These are phyloP conservation scores for Nothura maculosa DNA, from an alignment of 2,797 vertebrate genomes.

Conservation along the genomic window DNA sequence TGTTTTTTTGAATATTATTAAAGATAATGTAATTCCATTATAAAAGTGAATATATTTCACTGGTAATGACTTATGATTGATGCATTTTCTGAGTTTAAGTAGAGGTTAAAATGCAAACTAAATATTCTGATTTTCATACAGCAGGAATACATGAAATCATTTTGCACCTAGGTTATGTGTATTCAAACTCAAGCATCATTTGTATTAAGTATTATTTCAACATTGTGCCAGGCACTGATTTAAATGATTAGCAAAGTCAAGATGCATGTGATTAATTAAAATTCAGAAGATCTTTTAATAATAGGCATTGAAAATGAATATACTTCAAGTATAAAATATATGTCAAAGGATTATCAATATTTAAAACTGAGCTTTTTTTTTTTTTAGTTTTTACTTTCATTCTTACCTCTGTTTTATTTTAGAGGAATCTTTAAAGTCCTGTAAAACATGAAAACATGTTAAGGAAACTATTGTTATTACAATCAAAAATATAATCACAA, in stretches of 20 bases:
- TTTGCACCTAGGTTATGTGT: background rate
- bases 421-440: background rate
- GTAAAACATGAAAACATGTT: background rate
- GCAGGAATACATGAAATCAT: background rate
- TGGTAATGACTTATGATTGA: background rate
- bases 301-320: background rate
- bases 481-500: background rate
- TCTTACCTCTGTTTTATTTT: background rate
- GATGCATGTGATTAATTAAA: background rate
- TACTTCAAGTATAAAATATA: background rate
- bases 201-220: background rate
- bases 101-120: background rate
- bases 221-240: background rate
- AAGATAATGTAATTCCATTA: background rate
- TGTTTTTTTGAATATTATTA: background rate
- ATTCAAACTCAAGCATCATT: background rate
- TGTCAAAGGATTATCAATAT: background rate
- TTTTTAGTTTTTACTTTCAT: background rate
- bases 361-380: background rate
- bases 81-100: background rate
- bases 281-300: background rate
- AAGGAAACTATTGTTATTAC: background rate
- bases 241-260: background rate
- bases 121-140: background rate
- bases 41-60: background rate